Evolutionary conservation across 1,140 invertebrate species (phyloP).

Genomic region (Cydia fagiglandana): DNA sequence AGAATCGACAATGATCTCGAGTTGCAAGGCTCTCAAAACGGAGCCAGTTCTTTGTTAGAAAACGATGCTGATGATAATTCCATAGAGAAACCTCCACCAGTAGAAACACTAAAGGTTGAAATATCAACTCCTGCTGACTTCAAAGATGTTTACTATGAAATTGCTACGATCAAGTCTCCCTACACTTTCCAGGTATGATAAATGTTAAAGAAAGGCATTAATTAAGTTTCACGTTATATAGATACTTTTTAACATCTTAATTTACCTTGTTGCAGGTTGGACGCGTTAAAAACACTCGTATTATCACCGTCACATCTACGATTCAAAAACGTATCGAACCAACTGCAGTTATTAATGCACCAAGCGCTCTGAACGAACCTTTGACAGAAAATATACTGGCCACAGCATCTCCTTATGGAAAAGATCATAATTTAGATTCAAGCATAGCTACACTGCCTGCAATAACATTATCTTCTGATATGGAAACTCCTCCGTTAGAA

Average conservation of each 20-base stretch:
- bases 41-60: slow-evolving; percentile 80
- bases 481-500: slow-evolving; percentile 89
- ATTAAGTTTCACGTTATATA: neutral
- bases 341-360: slow-evolving; percentile 79
- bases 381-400: slow-evolving; percentile 92
- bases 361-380: slow-evolving; percentile 84
- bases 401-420: slow-evolving; percentile 86
- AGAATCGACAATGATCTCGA: slow-evolving; percentile 84
- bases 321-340: slow-evolving; percentile 87
- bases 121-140: slow-evolving; percentile 92
- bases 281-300: slow-evolving; percentile 91
- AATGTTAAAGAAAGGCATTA: neutral
- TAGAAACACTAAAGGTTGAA: slow-evolving; percentile 90
- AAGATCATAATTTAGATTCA: slow-evolving; percentile 86
- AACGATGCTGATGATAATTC: slow-evolving; percentile 81
- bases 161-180: slow-evolving; percentile 93
- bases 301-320: slow-evolving; percentile 90
- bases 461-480: slow-evolving; percentile 85
- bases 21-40: slow-evolving; percentile 84
- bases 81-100: slow-evolving; percentile 81
- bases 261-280: slow-evolving; percentile 83
- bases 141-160: slow-evolving; percentile 90
- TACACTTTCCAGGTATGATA: slow-evolving; percentile 89
- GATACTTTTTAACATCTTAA: neutral
- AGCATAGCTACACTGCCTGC: slow-evolving; percentile 90